phyloP scores from a whole-genome alignment of 2,113 vertebrate species.

The Fukomys damarensis region DNA sequence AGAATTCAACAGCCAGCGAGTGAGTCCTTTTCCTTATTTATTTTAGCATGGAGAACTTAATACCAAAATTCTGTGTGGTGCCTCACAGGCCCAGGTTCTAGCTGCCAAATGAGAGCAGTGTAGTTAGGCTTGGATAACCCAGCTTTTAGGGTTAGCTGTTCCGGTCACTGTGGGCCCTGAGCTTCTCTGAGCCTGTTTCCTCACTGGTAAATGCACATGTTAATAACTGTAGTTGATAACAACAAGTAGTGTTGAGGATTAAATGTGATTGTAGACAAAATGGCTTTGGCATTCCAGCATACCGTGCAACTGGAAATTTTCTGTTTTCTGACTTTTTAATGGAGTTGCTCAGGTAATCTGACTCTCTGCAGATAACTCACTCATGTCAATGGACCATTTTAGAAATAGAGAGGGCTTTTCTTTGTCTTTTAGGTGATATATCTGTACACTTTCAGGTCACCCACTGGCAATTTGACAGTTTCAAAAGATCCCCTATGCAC shows the following conservation, averaged over 20 bases:
- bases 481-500: neutral
- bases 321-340: neutral
- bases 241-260: neutral
- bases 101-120: neutral
- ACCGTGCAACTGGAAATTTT: neutral
- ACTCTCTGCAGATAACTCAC: neutral
- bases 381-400: neutral
- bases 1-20: neutral
- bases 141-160: neutral
- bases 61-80: neutral
- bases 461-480: neutral
- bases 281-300: neutral
- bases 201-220: neutral
- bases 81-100: neutral
- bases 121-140: neutral
- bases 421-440: neutral
- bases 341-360: neutral
- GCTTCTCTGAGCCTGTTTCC: neutral
- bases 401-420: neutral
- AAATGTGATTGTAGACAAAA: neutral
- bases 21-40: conserved; percentile 8
- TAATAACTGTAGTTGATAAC: neutral
- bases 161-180: neutral
- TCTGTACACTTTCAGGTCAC: neutral
- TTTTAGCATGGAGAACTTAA: neutral